A percentile compares a stretch with the other conserved stretches of the same genome.
Conservation (phyloP, 2,113 vertebrate species). For the Gambusia holbrooki region DNA sequence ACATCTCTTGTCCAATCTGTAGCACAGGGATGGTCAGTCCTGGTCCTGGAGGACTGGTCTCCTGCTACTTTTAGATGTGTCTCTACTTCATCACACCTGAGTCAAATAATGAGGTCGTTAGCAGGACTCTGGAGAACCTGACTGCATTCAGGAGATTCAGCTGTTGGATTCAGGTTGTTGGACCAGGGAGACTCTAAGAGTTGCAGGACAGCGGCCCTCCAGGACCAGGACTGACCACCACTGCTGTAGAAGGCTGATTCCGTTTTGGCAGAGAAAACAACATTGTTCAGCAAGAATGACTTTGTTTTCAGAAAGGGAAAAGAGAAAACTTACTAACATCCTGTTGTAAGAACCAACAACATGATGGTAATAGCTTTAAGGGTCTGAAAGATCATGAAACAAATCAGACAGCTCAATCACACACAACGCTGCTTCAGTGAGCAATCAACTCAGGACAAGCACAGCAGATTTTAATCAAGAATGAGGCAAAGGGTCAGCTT, state of each 20-base stretch:
- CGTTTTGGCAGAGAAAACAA: conserved; percentile 19
- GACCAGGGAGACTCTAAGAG: no score
- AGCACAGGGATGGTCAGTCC: no score
- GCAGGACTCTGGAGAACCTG: no score
- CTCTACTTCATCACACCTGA: no score
- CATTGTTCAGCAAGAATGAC: conserved; percentile 21
- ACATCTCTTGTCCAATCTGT: conserved; percentile 14
- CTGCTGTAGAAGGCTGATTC: conserved; percentile 23
- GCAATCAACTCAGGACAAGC: conserved; percentile 36
- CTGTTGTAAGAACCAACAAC: conserved; percentile 17
- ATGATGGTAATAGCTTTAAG: conserved; percentile 17
- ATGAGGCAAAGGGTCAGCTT: conserved; percentile 4
- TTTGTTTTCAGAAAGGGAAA: conserved; percentile 7
- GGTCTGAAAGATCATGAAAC: conserved; percentile 34
- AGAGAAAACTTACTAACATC: conserved; percentile 21
- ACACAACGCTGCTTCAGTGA: conserved; percentile 4
- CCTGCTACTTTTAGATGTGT: no score
- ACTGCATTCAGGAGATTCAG: no score
- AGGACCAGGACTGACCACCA: no score
- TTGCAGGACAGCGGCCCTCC: no score
- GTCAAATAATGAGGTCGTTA: no score
- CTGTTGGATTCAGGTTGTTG: no score
- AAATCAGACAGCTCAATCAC: conserved; percentile 30
- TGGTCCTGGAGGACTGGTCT: no score
- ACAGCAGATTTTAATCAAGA: conserved; percentile 46